A percentile compares a stretch with the other conserved stretches of the same genome.
These are phyloP conservation scores for Drosophila bunnanda DNA, from an alignment of 2,888 invertebrate species.

Conservation along the genomic window DNA sequence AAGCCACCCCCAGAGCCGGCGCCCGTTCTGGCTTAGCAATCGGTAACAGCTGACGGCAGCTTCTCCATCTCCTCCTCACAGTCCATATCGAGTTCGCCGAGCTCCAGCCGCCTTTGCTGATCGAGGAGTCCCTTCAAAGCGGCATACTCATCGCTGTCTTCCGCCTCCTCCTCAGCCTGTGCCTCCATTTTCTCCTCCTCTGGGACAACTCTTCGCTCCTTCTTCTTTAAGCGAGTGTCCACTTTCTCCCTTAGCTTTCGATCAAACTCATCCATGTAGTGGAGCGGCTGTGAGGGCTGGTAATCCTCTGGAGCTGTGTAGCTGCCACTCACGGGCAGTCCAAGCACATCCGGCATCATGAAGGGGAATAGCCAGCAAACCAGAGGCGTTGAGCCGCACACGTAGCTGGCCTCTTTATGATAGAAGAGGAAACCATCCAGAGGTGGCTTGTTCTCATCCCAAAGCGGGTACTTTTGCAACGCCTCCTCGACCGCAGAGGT, in stretches of 20 bases:
- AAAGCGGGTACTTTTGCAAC: conserved; percentile 78
- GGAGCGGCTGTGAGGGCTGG: conserved; percentile 82
- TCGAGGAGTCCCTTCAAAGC: conserved; percentile 60
- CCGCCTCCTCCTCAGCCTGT: conserved; percentile 39
- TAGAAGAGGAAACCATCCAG: conserved; percentile 97
- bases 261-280: conserved; percentile 86
- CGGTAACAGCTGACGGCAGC: conserved; percentile 14
- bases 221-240: conserved; percentile 27
- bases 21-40: conserved; percentile 8
- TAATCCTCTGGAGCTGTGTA: conserved; percentile 86
- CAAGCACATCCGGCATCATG: conserved; percentile 92
- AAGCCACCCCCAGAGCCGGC: conserved; percentile 35
- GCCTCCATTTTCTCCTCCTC: conserved; percentile 2
- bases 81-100: conserved; percentile 71
- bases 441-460: conserved; percentile 83
- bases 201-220: background rate
- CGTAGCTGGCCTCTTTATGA: conserved; percentile 92
- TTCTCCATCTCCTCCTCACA: conserved; percentile 32
- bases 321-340: conserved; percentile 81
- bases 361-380: conserved; percentile 96
- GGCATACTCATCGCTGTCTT: conserved; percentile 57
- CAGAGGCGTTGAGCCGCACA: conserved; percentile 92
- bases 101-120: conserved; percentile 63
- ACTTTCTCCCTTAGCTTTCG: conserved; percentile 71
- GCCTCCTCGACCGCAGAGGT: conserved; percentile 57